These are phyloP conservation scores for Tipula unca DNA, from an alignment of 2,888 invertebrate genomes.

Conservation along the genomic window DNA sequence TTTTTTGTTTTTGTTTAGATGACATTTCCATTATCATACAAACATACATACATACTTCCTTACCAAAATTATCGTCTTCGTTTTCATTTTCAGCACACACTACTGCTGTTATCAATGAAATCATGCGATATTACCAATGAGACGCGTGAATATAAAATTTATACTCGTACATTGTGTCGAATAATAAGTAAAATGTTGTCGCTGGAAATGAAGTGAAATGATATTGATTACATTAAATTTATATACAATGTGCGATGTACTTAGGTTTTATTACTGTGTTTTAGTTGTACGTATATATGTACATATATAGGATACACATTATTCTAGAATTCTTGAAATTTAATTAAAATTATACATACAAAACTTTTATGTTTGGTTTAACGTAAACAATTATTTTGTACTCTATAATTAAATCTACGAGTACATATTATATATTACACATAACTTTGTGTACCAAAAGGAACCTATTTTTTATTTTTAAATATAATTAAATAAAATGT, in stretches of 20 bases:
- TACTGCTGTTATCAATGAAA: background rate
- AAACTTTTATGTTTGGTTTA: background rate
- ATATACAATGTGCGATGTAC: background rate
- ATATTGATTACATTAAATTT: background rate
- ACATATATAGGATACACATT: background rate
- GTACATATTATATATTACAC: too few relatives aligned
- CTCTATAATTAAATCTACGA: background rate
- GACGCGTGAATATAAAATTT: background rate
- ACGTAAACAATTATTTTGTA: background rate
- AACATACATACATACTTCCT: background rate
- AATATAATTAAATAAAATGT: too few relatives aligned
- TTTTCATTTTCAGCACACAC: background rate
- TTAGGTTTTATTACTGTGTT: background rate
- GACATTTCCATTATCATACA: background rate
- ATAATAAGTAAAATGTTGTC: background rate
- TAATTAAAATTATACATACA: background rate
- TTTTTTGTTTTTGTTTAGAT: background rate
- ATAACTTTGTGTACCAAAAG: background rate
- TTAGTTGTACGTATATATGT: background rate
- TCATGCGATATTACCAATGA: background rate
- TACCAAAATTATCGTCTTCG: background rate
- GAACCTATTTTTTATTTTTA: background rate
- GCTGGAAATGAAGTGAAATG: background rate
- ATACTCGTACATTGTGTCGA: background rate
- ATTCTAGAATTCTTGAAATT: background rate